Base-by-base conservation (phyloP, 2,797 vertebrate genomes). In the Chloroceryle amazona region DNA sequence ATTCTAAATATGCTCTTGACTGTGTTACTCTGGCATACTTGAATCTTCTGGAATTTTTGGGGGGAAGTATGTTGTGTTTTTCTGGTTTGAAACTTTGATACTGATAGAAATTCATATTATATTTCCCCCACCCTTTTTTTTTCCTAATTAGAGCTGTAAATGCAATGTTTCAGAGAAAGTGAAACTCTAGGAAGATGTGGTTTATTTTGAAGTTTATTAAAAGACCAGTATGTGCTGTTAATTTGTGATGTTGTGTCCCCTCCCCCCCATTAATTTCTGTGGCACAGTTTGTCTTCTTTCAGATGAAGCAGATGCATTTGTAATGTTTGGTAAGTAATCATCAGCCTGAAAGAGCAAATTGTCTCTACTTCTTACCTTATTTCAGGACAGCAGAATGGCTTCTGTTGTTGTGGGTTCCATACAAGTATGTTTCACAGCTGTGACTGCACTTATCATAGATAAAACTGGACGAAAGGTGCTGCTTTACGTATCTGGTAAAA, bases 381-480 rank as follows among this genome's bases (percentile, higher is more conserved):
- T 97, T 35, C 97, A 99, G 99, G 96, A 98, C 60, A 99, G 99
- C 55, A 98, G 98, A 80, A 86, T 99, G 94, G 99, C 99, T 11
- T 99, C 99, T 0, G 98, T 99, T 58, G 93, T 99, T 14, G 98
- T 99, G 81, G 99, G 98, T 23, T 81, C 98, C 79, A 98, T 98
- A 79, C 99, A 99, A 97, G 99, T 99, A 22, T 47, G 99, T 67
- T 99, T 99, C 81, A 99, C 99, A 1, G 98, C 96, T 6, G 47
- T 98, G 23, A 99, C 99, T 1, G 99, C 99, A 1, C 62, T 99
- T 17, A 89, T 99, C 93, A 99, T 99, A 98, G 99, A 99, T 97
- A 98, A 95, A 96, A 99, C 98, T 1, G 99, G 99, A 58, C 98
- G 99, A 76, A 99, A 99, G 93, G 72, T 99, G 75, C 99, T 99